Evolutionary conservation across 1,140 invertebrate species (phyloP), one percentile per base, ranked within the genome.

Genomic region (Brachionus manjavacas): DNA sequence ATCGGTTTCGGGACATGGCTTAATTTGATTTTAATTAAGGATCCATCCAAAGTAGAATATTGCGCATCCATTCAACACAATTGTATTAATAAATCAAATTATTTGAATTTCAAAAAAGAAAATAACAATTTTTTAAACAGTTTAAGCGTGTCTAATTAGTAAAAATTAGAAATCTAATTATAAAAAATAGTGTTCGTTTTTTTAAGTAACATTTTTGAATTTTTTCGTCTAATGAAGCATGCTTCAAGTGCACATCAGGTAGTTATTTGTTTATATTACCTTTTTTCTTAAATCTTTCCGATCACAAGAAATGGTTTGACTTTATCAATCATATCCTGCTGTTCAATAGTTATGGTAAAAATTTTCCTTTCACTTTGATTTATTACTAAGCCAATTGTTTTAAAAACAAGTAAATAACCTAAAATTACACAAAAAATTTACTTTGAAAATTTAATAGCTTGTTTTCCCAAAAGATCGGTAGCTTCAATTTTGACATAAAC

Each of bases 191-290:
- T 20, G 35, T 39, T 39, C 68, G 68, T 72, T 68, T 6, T 28
- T 39, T 41, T 41, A 41, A 41, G 68, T n/a, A 35, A 72, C 68
- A 72, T 72, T 72, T 72, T 72, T 72, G 12, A 39, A 20, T 72
- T 8, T 41, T 72, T 72, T 41, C 12, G 31, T 16, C 12, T 72
- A 72, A 72, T 41, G 52, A 60, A 60, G 20, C 16, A 39, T 72
- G 12, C n/a, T 70, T 72, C 68, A 72, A 72, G 68, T 72, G 68
- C 68, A 72, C 68, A 72, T 41, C 68, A 72, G 68, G 68, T 72
- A 72, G 68, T 72, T 72, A 41, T 41, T 41, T 72, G n/a, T 39
- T 41, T 72, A 72, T 8, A 20, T 41, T 41, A 39, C 16, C n/a
- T 46, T 41, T 72, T 39, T 72, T 72, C n/a, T 20, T 41, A 0